phyloP scores from a whole-genome alignment of 1,140 invertebrate species.

The Pseudoatta argentina region DNA sequence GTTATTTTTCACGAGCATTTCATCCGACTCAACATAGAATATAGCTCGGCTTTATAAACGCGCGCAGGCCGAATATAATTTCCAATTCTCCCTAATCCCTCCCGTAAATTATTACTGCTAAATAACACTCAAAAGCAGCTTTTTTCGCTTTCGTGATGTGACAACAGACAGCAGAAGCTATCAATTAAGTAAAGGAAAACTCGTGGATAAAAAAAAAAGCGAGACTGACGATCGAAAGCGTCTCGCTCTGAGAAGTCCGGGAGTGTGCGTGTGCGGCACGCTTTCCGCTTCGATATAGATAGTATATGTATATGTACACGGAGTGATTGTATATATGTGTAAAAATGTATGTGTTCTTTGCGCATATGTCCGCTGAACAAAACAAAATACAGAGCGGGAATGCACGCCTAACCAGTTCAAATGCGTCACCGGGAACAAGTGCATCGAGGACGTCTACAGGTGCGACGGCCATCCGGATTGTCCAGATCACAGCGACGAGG shows the following conservation, averaged over 20 bases:
- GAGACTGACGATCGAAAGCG: not conserved
- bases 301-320: slow-evolving; percentile 29
- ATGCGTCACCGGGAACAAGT: slow-evolving; percentile 86
- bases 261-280: slow-evolving; percentile 1
- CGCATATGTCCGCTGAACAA: slow-evolving; percentile 83
- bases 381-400: slow-evolving; percentile 81
- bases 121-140: slow-evolving; percentile 62
- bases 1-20: slow-evolving; percentile 46
- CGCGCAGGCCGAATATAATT: not conserved
- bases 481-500: slow-evolving; percentile 91
- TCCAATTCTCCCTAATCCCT: not conserved
- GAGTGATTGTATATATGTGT: slow-evolving; percentile 61
- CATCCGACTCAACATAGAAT: not conserved
- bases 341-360: slow-evolving; percentile 75
- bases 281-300: slow-evolving; percentile 28
- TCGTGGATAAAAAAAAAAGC: not conserved
- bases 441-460: slow-evolving; percentile 86
- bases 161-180: slow-evolving; percentile 32
- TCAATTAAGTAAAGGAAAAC: slow-evolving; percentile 22
- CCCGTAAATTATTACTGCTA: not conserved
- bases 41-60: slow-evolving; percentile 3
- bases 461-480: slow-evolving; percentile 92
- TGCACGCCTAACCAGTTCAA: slow-evolving; percentile 86
- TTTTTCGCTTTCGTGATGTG: slow-evolving; percentile 63
- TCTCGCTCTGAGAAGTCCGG: not conserved